Conservation (phyloP, 2,888 invertebrate species). For the Lathronympha strigana region DNA sequence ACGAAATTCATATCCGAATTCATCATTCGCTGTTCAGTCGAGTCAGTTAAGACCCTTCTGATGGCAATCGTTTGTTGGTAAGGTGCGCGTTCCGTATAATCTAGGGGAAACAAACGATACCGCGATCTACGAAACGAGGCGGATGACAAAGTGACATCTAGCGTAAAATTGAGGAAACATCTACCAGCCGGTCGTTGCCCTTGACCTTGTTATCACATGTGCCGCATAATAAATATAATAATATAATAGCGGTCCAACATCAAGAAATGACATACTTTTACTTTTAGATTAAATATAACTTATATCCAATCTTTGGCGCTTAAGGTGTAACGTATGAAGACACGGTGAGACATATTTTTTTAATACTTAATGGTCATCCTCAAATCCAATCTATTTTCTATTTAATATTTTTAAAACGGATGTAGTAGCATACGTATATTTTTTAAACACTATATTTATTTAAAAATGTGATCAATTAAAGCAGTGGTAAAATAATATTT, state of each 20-base stretch:
- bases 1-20: constrained; percentile 68
- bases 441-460: too few relatives aligned
- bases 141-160: constrained; percentile 53
- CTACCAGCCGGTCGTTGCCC: constrained; percentile 51
- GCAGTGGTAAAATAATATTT: too few relatives aligned
- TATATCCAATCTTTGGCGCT: too few relatives aligned
- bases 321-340: too few relatives aligned
- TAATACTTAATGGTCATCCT: too few relatives aligned
- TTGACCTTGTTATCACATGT: constrained; percentile 56
- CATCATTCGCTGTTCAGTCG: constrained; percentile 83
- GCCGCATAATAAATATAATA: too few relatives aligned
- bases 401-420: too few relatives aligned
- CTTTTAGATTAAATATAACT: too few relatives aligned
- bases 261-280: neutral
- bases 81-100: constrained; percentile 21
- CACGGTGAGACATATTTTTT: too few relatives aligned
- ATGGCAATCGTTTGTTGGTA: constrained; percentile 53
- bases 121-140: constrained; percentile 47
- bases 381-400: too few relatives aligned
- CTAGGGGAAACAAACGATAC: constrained; percentile 47
- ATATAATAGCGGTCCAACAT: constrained; percentile 25
- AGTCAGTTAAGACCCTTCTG: constrained; percentile 81
- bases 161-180: constrained; percentile 41
- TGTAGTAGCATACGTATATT: too few relatives aligned
- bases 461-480: too few relatives aligned